Conservation (phyloP, 2,113 vertebrate genomes). For the Accipiter virgatus region DNA sequence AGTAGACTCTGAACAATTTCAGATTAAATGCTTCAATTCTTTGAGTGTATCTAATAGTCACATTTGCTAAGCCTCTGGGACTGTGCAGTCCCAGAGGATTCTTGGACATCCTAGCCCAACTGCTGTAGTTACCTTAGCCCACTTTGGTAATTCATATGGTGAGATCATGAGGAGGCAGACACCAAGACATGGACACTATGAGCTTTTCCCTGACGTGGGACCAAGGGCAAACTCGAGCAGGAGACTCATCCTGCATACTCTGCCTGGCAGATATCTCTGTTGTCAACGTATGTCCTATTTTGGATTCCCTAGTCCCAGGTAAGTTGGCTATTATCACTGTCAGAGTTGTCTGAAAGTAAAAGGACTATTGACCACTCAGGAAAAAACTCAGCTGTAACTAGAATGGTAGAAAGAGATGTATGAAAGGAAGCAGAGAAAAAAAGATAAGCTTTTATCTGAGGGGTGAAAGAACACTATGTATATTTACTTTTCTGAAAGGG, state of each 20-base stretch:
- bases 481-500: background rate
- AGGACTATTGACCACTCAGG: background rate
- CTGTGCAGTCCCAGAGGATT: background rate
- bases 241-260: background rate
- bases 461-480: background rate
- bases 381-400: background rate
- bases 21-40: background rate
- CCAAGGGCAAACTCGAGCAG: background rate
- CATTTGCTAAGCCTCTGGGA: background rate
- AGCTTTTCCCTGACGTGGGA: rapidly evolving
- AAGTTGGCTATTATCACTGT: background rate
- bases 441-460: background rate
- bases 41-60: background rate
- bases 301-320: background rate
- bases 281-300: background rate
- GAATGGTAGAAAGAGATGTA: background rate
- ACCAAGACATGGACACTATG: rapidly evolving
- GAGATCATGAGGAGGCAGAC: background rate
- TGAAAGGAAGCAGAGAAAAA: background rate
- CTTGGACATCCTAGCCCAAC: background rate
- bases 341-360: background rate
- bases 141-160: background rate
- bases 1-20: background rate
- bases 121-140: background rate
- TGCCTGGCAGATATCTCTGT: background rate